A percentile compares a stretch with the other conserved stretches of the same genome.
These are phyloP conservation scores for Globodera ellingtonae DNA, from an alignment of 1,140 invertebrate species.

Conservation along the genomic window DNA sequence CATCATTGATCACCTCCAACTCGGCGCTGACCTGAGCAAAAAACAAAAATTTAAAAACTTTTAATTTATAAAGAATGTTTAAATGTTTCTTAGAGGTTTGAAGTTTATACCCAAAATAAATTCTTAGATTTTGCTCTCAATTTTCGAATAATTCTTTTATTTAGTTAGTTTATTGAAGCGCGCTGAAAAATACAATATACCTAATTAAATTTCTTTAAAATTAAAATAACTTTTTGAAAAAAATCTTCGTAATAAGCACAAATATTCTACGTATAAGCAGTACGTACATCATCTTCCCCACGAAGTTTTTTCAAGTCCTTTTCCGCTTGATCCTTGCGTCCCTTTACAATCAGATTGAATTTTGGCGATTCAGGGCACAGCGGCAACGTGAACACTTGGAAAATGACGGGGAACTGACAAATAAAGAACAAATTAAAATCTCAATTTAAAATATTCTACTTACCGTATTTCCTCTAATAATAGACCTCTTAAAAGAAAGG, in stretches of 20 bases:
- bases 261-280: background rate
- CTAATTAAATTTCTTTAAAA: background rate
- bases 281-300: conserved; percentile 46
- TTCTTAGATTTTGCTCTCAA: too few relatives aligned
- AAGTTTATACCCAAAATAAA: background rate
- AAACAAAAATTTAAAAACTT: conserved; percentile 17
- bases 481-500: too few relatives aligned
- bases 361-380: conserved; percentile 88
- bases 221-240: background rate
- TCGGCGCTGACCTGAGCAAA: conserved; percentile 45
- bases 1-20: conserved; percentile 57
- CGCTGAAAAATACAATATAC: background rate
- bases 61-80: conserved; percentile 12
- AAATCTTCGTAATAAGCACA: background rate
- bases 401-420: conserved; percentile 75
- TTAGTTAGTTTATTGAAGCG: background rate
- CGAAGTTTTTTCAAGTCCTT: conserved; percentile 60
- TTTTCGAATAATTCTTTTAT: too few relatives aligned
- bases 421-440: background rate
- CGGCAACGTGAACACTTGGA: conserved; percentile 77
- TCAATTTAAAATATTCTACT: too few relatives aligned
- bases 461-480: too few relatives aligned
- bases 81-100: background rate
- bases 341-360: conserved; percentile 71
- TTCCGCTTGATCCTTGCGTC: conserved; percentile 54